A percentile compares a stretch with the other conserved stretches of the same genome.
Evolutionary conservation across 2,797 vertebrate species (phyloP).

Genomic region (Furcifer pardalis): DNA sequence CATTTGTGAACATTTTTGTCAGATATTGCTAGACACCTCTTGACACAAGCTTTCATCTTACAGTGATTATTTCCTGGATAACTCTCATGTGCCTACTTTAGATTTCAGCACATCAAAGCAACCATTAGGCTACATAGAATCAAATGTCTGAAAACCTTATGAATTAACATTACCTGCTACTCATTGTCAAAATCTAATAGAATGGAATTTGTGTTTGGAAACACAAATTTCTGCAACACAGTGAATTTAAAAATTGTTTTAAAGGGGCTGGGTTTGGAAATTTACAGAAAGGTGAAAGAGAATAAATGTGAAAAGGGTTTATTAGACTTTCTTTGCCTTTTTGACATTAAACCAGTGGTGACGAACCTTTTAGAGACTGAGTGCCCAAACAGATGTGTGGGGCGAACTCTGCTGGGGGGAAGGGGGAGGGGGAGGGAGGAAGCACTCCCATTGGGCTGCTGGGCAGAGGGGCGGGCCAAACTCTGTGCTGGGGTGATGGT

Average conservation of each 20-base stretch:
- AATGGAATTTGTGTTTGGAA: background rate
- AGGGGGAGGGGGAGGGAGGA: no score
- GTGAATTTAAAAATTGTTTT: background rate
- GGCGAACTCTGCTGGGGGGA: no score
- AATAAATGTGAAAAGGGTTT: background rate
- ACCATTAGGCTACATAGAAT: conserved; percentile 13
- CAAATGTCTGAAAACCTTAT: conserved; percentile 27
- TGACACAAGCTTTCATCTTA: conserved; percentile 58
- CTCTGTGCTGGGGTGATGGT: no score
- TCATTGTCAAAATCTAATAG: conserved; percentile 17
- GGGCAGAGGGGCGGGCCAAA: no score
- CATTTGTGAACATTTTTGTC: conserved; percentile 23
- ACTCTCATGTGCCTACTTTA: background rate
- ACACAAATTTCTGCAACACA: background rate
- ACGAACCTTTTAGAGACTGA: no score
- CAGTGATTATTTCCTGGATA: conserved; percentile 19
- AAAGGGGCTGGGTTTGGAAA: background rate
- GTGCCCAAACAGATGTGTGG: no score
- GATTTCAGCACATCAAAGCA: conserved; percentile 57
- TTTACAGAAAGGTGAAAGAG: background rate
- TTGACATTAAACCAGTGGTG: background rate
- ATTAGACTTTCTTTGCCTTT: background rate
- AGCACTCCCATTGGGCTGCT: no score
- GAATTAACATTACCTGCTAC: conserved; percentile 3
- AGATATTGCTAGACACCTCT: conserved; percentile 29